phyloP scores from a whole-genome alignment of 2,797 vertebrate genomes.

The Epinephelus coioides region DNA sequence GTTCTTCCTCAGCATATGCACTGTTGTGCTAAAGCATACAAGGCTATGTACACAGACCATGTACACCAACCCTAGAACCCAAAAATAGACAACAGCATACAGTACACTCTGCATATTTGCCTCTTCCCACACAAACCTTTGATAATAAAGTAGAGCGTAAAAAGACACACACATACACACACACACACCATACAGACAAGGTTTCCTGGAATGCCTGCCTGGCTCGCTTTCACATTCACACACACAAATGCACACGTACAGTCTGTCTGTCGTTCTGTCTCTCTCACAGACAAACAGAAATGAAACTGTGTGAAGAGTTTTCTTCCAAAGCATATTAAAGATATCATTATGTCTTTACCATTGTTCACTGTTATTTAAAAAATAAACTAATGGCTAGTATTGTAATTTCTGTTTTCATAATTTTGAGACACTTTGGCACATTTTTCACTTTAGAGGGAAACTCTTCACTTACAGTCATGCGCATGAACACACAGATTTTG shows the following conservation, averaged over 20 bases:
- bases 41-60: constrained; percentile 10
- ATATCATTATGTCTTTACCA: not conserved
- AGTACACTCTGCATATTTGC: constrained; percentile 6
- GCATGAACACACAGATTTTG: constrained; percentile 26
- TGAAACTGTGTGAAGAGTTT: constrained; percentile 52
- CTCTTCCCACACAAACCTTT: constrained; percentile 45
- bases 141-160: constrained; percentile 21
- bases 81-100: constrained; percentile 29
- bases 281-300: constrained; percentile 20
- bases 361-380: not conserved
- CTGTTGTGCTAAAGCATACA: constrained; percentile 10
- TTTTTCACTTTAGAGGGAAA: constrained; percentile 48
- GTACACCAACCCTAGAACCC: constrained; percentile 22
- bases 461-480: constrained; percentile 54
- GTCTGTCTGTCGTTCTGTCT: constrained; percentile 60
- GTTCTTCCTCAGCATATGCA: not conserved
- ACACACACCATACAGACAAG: constrained; percentile 9
- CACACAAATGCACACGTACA: constrained; percentile 27
- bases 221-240: not conserved
- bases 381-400: not conserved
- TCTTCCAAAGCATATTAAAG: constrained; percentile 2
- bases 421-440: not conserved
- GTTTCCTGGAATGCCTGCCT: constrained; percentile 22
- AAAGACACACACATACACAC: not conserved
- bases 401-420: not conserved